Evolutionary conservation across 2,113 vertebrate species (phyloP).

Genomic region (Electrona antarctica): DNA sequence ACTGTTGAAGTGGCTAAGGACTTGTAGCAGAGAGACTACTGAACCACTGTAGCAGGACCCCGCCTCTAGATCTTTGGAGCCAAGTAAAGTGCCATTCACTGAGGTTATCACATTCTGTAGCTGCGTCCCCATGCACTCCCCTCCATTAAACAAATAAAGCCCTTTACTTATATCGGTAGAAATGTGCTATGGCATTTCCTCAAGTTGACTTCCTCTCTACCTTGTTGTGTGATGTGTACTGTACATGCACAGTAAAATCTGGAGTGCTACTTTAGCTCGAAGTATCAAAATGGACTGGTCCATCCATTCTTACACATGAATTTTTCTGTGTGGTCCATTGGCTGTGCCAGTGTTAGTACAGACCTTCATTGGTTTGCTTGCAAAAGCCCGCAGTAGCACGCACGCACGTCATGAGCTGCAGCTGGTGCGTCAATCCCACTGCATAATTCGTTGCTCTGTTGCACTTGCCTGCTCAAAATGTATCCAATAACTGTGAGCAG

Average conservation of each 20-base stretch:
- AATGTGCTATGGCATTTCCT: slow-evolving; percentile 1
- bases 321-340: slow-evolving; percentile 9
- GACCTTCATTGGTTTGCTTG: slow-evolving; percentile 24
- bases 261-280: not conserved
- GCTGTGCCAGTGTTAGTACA: slow-evolving; percentile 17
- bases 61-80: slow-evolving; percentile 14
- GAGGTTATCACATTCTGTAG: slow-evolving; percentile 7
- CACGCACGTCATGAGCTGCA: slow-evolving; percentile 19
- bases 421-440: slow-evolving; percentile 22
- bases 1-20: slow-evolving; percentile 57
- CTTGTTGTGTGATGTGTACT: too few relatives aligned
- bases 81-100: slow-evolving; percentile 29
- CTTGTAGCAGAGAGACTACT: slow-evolving; percentile 38
- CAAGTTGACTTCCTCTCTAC: too few relatives aligned
- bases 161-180: not conserved
- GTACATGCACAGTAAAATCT: not conserved
- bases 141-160: slow-evolving; percentile 13
- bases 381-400: slow-evolving; percentile 20
- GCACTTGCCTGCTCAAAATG: slow-evolving; percentile 15
- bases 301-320: not conserved
- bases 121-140: too few relatives aligned
- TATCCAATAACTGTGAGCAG: slow-evolving; percentile 15
- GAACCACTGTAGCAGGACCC: slow-evolving; percentile 25
- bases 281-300: not conserved
- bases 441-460: slow-evolving; percentile 32